Percentiles rank a stretch among this genome's conserved stretches.
These are phyloP conservation scores for Cardiocondyla obscurior DNA, from an alignment of 1,140 invertebrate genomes.

Conservation along the genomic window DNA sequence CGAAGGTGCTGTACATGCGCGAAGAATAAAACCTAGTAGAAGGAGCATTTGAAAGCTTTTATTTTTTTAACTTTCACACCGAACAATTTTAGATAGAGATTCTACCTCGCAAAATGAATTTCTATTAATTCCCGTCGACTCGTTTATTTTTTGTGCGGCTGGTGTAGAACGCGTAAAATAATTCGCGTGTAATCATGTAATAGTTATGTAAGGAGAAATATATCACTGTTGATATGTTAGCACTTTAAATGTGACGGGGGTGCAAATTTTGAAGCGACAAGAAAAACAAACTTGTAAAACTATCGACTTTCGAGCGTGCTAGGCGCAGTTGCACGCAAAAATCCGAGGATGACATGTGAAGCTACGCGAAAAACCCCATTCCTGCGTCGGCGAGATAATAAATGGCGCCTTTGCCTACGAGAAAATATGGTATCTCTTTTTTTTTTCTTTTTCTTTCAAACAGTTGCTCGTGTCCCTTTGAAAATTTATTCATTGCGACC, in stretches of 20 bases:
- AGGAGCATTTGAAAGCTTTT: background rate
- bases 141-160: background rate
- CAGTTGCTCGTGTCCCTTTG: background rate
- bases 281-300: constrained; percentile 67
- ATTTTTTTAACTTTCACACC: background rate
- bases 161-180: background rate
- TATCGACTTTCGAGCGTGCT: constrained; percentile 50
- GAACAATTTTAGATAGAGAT: background rate
- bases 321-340: constrained; percentile 15
- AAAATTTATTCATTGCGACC: constrained; percentile 4
- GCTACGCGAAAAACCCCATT: constrained; percentile 44
- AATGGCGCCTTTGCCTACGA: constrained; percentile 63
- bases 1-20: background rate
- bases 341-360: constrained; percentile 28
- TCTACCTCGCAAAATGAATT: background rate
- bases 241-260: constrained; percentile 78
- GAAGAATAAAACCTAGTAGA: background rate
- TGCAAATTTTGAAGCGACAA: constrained; percentile 61
- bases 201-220: constrained; percentile 69
- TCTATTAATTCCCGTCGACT: constrained; percentile 25
- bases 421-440: background rate
- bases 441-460: background rate
- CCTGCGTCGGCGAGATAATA: constrained; percentile 57
- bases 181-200: constrained; percentile 52
- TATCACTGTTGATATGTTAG: constrained; percentile 83